A percentile compares a stretch with the other conserved stretches of the same genome.
Conservation (phyloP, 2,888 invertebrate species). For the Papilio gigon region DNA sequence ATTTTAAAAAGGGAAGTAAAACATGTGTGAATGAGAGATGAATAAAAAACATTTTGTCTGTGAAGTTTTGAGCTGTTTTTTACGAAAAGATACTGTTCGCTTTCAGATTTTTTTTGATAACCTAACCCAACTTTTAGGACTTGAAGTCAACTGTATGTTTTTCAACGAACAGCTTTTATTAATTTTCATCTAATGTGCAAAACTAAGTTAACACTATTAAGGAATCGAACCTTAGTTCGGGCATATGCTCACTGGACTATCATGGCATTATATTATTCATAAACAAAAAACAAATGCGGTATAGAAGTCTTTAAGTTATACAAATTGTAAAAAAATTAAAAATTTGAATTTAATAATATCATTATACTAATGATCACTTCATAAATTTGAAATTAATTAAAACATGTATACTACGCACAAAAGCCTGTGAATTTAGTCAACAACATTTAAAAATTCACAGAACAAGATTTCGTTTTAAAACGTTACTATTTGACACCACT, state of each 20-base stretch:
- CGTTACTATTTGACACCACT: neutral
- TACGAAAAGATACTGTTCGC: no score
- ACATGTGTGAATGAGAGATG: no score
- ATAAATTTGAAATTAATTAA: neutral
- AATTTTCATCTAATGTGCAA: neutral
- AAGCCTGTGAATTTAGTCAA: neutral
- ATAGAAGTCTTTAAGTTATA: neutral
- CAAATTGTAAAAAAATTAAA: neutral
- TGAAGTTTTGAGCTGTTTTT: no score
- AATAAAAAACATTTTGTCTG: no score
- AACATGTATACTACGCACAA: conserved; percentile 2
- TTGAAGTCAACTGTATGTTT: no score
- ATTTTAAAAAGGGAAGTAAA: neutral
- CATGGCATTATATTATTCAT: no score
- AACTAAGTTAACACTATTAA: neutral
- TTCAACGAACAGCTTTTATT: no score
- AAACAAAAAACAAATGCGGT: no score
- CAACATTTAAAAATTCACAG: neutral
- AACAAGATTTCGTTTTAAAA: neutral
- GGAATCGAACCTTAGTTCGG: neutral
- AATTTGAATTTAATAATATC: neutral
- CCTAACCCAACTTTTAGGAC: no score
- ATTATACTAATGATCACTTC: neutral
- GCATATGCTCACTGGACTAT: neutral
- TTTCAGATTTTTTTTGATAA: no score